Evolutionary conservation across 92 coral and sea anemone genomes (phyloP), one percentile per base, ranked within the genome.

Genomic region (Bergia sp.): DNA sequence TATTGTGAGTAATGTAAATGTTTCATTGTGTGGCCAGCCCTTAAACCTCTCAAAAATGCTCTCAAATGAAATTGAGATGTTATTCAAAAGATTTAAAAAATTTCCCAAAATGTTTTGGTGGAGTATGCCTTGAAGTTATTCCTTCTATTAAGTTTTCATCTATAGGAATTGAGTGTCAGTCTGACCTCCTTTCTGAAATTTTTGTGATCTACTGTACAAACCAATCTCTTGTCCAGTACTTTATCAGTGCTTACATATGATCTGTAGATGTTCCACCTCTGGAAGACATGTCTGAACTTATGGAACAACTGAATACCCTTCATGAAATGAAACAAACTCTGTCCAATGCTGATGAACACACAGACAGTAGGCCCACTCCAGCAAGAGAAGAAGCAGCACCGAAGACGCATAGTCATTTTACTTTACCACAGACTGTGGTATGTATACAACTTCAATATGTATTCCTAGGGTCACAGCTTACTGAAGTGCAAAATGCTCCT

Each of bases 281-380:
- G 82, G 98, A 95, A 73, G 98, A 95, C 45, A 76, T 95, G 92
- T 90, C 98, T 37, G 98, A 95, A 43, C 88, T 94, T n/a, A 81
- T 95, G 64, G 82, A 90, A 3, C 94, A 95, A 87, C 85, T 92
- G 36, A 93, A 89, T 37, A 80, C 58, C 18, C 76, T 95, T 43
- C 95, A 55, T 55, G 91, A 89, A 37, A 89, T 84, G 89, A 89
- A 89, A 53, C 86, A 74, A 36, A 45, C 69, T 50, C 45, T 61
- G n/a, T 38, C 87, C 36, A 38, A 37, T 49, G 74, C 37, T 1
- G 81, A 64, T 45, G 77, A 69, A 12, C 36, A 12, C 75, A 69
- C 53, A 16, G 37, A 36, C 39, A 73, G 65, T 39, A 37, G 6
- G 45, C 13, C 88, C 40, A 38, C 37, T 37, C 13, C 76, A 38